These are phyloP conservation scores for Melitaea athalia DNA, from an alignment of 2,888 invertebrate species.

Conservation along the genomic window DNA sequence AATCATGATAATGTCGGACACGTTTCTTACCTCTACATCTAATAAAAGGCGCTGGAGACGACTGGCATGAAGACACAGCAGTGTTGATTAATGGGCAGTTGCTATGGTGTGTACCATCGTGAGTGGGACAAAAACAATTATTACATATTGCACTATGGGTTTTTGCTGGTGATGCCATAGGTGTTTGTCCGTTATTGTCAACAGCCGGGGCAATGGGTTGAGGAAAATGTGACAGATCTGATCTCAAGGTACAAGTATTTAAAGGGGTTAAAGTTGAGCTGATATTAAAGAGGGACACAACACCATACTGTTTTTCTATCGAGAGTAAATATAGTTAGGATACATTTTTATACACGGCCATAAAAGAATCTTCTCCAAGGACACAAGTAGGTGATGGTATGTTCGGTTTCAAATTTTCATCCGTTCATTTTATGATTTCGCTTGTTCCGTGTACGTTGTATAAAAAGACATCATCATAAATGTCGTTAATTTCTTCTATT, in stretches of 20 bases:
- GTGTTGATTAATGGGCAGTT: constrained; percentile 4
- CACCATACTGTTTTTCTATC: constrained; percentile 5
- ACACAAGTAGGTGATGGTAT: neutral
- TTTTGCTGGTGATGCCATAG: neutral
- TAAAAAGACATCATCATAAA: too few species aligned
- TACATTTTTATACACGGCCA: neutral
- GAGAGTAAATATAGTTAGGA: neutral
- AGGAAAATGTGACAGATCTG: too few species aligned
- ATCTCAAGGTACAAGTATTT: too few species aligned
- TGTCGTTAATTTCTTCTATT: too few species aligned
- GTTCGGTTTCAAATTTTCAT: constrained; percentile 1
- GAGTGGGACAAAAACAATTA: constrained; percentile 22
- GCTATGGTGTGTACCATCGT: constrained; percentile 5
- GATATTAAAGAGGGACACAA: neutral
- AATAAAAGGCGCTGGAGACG: constrained; percentile 1
- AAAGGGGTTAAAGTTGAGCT: too few species aligned
- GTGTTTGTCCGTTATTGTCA: neutral
- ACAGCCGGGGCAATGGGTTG: neutral
- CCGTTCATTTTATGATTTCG: constrained; percentile 12
- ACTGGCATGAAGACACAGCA: too few species aligned
- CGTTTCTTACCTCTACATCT: neutral
- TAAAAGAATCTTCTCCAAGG: neutral
- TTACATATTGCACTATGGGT: constrained; percentile 20
- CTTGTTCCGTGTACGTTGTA: too few species aligned
- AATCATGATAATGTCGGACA: neutral